Evolutionary conservation across 2,888 invertebrate species (phyloP), one percentile per base, ranked within the genome.

Genomic region (Lasioglossum lativentre): DNA sequence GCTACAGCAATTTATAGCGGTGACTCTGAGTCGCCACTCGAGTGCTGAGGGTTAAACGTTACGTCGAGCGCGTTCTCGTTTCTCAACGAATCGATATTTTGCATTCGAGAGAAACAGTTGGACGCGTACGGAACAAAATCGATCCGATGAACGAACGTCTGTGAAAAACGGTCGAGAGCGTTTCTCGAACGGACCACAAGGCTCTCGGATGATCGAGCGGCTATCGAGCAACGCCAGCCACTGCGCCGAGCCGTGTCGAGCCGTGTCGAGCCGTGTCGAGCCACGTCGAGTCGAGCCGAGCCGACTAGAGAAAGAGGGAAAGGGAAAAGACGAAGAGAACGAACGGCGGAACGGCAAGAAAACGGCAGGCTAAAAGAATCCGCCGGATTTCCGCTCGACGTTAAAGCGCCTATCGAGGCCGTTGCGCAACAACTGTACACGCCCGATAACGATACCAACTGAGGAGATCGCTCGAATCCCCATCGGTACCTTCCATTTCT

Each of bases 341-440:
- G 80, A 85, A 86, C 70, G 73, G 81, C 52, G 81, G 75, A 77
- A 78, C 89, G 86, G 85, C 87, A 87, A 90, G 91, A 90, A 91
- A 91, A 91, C 90, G 86, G 85, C 88, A 83, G 86, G 81, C 88
- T 87, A 83, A 92, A 93, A 93, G 92, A 93, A 92, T 93, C 88
- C 91, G 88, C 92, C 93, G 93, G 93, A 93, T 93, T 92, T 93
- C 92, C 93, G 93, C 89, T 91, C 90, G 89, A 80, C 88, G 89
- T 89, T 90, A 89, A 89, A 91, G 86, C 87, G 83, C 80, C 88
- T 91, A 92, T 92, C 90, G 90, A 91, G 90, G 88, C 86, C 90
- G 89, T 92, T 92, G 90, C 92, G 92, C 91, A 92, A 92, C 90
- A 85, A 72, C 68, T 74, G 79, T 87, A 38, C 56, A 80, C 80